Evolutionary conservation across 2,888 invertebrate species (phyloP), one percentile per base, ranked within the genome.

Genomic region (Apamea anceps): DNA sequence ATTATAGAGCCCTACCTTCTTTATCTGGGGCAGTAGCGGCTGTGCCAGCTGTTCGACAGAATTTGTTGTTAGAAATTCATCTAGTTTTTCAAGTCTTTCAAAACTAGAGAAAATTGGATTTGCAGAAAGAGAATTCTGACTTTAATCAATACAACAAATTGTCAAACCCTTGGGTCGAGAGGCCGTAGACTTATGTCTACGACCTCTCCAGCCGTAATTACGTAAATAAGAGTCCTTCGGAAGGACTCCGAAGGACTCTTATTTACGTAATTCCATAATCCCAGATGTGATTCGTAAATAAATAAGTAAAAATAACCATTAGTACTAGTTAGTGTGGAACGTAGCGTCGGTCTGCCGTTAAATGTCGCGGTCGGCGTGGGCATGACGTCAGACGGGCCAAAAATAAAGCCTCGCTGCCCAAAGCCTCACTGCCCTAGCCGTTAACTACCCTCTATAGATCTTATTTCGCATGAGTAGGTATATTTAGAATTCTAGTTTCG

Each of bases 391-490:
- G 51, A n/a, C 21, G 48, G 73, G 32, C 75, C 84, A 74, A 84
- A 85, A 85, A 87, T 85, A 87, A 85, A 73, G 75, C 51, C 68
- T 70, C 48, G 15, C 79, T 51, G 73, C 66, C 66, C 75, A 86
- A 85, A 73, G 75, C 57, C 68, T 66, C 42, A 13, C 79, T 51
- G 70, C 71, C 66, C 72, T 42, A 85, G 57, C 72, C 62, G 72
- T 60, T 86, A 86, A 85, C 75, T 86, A 79, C 73, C 87, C 60
- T n/a, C 62, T 84, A 86, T 79, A 75, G 68, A 79, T 85, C 73
- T 79, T 86, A 82, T 86, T 82, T 82, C 66, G 12, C 48, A 66
- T 73, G 65, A 72, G 37, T 32, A 73, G 21, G 18, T 77, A 72
- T 77, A 73, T 73, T 82, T 81, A 73, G 72, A 82, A 72, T 75